Base-by-base conservation (phyloP, 2,113 vertebrate genomes). In the Silurus glanis region DNA sequence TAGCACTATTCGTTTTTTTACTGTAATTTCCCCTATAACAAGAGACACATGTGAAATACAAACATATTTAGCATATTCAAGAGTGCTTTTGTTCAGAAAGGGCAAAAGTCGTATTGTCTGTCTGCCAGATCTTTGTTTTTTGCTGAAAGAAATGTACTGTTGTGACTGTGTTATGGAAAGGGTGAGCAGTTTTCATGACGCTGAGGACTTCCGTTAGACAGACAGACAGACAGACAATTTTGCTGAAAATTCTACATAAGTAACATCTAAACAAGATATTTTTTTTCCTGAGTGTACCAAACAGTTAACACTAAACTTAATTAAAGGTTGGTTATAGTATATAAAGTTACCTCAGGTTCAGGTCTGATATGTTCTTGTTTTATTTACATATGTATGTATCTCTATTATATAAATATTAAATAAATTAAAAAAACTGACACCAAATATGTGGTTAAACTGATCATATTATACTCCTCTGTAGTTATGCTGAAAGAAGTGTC, bases 401-500 rank as follows among this genome's bases (percentile, higher is more conserved):
- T 45, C 9, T 69, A 61, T 67, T 14, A 49, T 49, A 16, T 72
- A n/a, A 1, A 51, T 51, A 53, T 2, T 51, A 10, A 47, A 53
- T 16, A 25, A 10, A 4, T 66, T 53, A 56, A 78, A 78, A 7
- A 28, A 69, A 37, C 14, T 25, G 51, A 75, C 10, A 78, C 23
- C 23, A 8, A 56, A 78, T 12, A 56, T 1, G 8, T 64, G 17
- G 23, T 67, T 55, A n/a, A 75, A 75, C 49, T n/a, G 56, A 13
- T 67, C 55, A 45, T 17, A 37, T 53, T 9, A 2, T 51, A 37
- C 51, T 79, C 59, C 3, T 59, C 9, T 37, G 45, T 80, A 55
- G n/a, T 61, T 79, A n/a, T 28, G 69, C 10, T 66, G 67, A 74
- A 86, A 88, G 49, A 45, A 56, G 78, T 56, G 69, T 53, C 55